phyloP scores from a whole-genome alignment of 2,888 invertebrate genomes.

The Hedychridium roseum region DNA sequence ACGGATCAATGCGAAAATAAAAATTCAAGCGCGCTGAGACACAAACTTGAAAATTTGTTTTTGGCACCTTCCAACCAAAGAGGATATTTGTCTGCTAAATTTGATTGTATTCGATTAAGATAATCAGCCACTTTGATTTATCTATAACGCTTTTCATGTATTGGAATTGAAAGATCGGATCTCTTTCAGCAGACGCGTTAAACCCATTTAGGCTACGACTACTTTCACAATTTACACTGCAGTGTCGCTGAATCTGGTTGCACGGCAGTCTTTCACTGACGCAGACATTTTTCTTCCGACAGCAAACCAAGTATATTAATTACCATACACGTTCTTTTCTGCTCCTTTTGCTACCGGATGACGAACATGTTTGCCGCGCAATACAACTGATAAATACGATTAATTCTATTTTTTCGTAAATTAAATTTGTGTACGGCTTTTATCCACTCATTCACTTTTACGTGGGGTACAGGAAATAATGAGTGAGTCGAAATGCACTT shows the following conservation, averaged over 20 bases:
- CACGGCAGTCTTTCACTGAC: background rate
- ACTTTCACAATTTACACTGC: background rate
- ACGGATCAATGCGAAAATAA: too few relatives aligned
- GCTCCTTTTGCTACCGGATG: too few relatives aligned
- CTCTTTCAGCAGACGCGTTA: background rate
- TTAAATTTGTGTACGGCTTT: too few relatives aligned
- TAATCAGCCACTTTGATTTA: too few relatives aligned
- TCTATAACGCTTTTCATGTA: too few relatives aligned
- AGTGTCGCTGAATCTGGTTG: background rate
- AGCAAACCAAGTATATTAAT: too few relatives aligned
- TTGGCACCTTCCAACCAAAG: background rate
- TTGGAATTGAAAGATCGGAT: background rate
- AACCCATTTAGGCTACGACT: background rate
- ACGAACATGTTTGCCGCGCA: background rate
- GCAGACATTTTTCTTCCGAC: background rate
- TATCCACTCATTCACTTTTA: too few relatives aligned
- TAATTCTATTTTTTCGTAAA: slow-evolving; percentile 1
- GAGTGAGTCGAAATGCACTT: slow-evolving; percentile 31
- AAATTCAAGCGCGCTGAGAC: too few relatives aligned
- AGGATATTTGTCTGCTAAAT: background rate
- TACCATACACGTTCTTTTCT: too few relatives aligned
- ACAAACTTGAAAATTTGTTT: background rate
- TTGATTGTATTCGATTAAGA: background rate
- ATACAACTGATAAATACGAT: background rate
- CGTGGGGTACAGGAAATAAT: slow-evolving; percentile 2